Evolutionary conservation across 2,797 vertebrate species (phyloP), one percentile per base, ranked within the genome.

Genomic region (Catamblyrhynchus diadema): DNA sequence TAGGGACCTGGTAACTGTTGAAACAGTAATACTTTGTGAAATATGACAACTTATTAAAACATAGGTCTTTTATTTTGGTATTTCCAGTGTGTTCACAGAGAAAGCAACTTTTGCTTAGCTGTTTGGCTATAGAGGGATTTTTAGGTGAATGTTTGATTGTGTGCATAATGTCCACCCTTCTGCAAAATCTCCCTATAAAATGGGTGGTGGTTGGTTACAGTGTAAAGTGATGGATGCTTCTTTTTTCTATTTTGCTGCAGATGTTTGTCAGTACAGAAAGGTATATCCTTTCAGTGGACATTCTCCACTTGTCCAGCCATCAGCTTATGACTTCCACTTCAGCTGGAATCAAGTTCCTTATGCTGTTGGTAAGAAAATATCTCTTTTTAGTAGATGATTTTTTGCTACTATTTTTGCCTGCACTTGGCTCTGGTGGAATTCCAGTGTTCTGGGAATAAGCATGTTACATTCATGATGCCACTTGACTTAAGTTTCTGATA

Each of bases 261-360:
- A 99, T 97, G 97, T 98, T 90, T 99, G 99, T 97, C 98, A 98
- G 93, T 99, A 99, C 96, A 99, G 99, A 97, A 99, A 99, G 96
- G 98, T 99, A 51, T 98, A 98, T 97, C 99, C 99, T 1, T 99
- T 99, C 94, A 99, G 99, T 32, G 99, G 99, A 91, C 98, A 98
- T 91, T 99, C 99, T 45, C 98, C 99, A 17, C 98, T 99, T 98
- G 98, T 99, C 94, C 99, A 99, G 97, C 98, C 99, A 33, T 99
- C 99, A 79, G 97, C 99, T 17, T 99, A 98, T 1, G 99, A 99
- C 96, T 99, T 99, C 97, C 98, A 99, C 96, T 99, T 99, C 97
- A 99, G 99, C 97, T 99, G 99, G 99, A 99, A 99, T 98, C 99
- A 99, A 98, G 99, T 99, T 98, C 99, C 99, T 59, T 99, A 98